phyloP scores from a whole-genome alignment of 2,888 invertebrate species.

The Dorcus parallelipipedus region DNA sequence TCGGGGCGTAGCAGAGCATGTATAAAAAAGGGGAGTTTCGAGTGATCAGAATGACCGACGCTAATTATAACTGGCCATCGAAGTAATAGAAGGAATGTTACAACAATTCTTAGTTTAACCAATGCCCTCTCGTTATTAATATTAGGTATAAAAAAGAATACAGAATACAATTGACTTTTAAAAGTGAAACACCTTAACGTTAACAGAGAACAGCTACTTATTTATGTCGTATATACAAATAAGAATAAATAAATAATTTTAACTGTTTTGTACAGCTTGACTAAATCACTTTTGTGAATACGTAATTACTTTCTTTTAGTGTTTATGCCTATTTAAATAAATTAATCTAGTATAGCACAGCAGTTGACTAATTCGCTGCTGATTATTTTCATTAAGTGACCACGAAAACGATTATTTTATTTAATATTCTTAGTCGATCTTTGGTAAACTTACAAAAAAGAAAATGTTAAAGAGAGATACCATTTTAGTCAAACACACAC shows the following conservation, averaged over 20 bases:
- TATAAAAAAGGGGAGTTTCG: conserved; percentile 14
- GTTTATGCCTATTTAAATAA: conserved; percentile 9
- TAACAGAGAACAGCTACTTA: not conserved
- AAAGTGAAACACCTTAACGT: not conserved
- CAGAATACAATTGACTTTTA: conserved; percentile 9
- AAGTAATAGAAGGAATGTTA: conserved; percentile 24
- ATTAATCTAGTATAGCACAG: not conserved
- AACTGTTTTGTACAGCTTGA: conserved; percentile 25
- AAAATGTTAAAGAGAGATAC: not conserved
- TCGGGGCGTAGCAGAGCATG: conserved; percentile 12
- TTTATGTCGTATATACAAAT: not conserved
- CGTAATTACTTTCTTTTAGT: not conserved
- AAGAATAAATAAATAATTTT: conserved; percentile 30
- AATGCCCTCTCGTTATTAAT: conserved; percentile 21
- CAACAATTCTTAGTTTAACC: conserved; percentile 17
- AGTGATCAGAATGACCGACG: conserved; percentile 24
- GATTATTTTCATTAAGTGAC: conserved; percentile 1
- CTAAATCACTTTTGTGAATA: conserved; percentile 17
- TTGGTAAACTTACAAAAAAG: conserved; percentile 17
- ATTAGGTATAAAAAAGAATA: conserved; percentile 4
- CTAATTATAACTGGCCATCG: conserved; percentile 27
- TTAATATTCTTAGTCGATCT: conserved; percentile 10
- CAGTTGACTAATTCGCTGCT: conserved; percentile 21
- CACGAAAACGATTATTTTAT: conserved; percentile 3
- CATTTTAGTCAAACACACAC: conserved; percentile 1